These are phyloP conservation scores for Saguinus midas DNA, from an alignment of 2,113 vertebrate genomes.

Conservation along the genomic window DNA sequence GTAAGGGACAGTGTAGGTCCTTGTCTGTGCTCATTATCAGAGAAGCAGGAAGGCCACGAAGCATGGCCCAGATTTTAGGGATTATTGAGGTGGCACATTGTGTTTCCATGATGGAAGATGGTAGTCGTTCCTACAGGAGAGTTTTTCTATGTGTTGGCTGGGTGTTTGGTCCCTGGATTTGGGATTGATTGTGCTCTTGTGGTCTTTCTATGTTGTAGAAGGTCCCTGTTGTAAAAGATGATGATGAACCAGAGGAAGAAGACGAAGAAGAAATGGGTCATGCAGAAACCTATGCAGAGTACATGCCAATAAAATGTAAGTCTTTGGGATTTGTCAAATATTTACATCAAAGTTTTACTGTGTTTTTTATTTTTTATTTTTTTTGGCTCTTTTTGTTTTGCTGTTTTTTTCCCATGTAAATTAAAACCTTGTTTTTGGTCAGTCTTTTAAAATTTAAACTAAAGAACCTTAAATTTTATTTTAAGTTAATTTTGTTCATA, in stretches of 20 bases:
- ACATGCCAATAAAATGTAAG: conserved; percentile 99
- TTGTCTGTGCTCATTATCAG: background rate
- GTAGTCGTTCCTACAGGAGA: background rate
- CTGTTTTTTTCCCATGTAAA: background rate
- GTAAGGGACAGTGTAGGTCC: background rate
- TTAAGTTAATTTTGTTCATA: conserved; percentile 27
- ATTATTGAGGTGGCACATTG: background rate
- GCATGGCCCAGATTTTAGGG: background rate
- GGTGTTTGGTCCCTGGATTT: background rate
- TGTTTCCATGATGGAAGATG: background rate
- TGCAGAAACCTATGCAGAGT: conserved; percentile 97
- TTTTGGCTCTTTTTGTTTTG: too few species aligned
- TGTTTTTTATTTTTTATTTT: background rate
- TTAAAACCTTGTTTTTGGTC: background rate
- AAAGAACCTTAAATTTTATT: background rate
- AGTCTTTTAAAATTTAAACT: conserved; percentile 1
- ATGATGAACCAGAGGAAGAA: conserved; percentile 97
- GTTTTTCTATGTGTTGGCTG: background rate
- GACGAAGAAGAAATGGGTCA: conserved; percentile 99
- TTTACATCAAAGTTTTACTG: background rate
- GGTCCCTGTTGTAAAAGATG: conserved; percentile 92
- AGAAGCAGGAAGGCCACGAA: background rate
- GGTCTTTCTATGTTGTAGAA: conserved; percentile 84
- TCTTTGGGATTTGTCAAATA: background rate
- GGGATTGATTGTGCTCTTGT: background rate